Base-by-base conservation (phyloP, 2,113 vertebrate species). In the Scatophagus argus region DNA sequence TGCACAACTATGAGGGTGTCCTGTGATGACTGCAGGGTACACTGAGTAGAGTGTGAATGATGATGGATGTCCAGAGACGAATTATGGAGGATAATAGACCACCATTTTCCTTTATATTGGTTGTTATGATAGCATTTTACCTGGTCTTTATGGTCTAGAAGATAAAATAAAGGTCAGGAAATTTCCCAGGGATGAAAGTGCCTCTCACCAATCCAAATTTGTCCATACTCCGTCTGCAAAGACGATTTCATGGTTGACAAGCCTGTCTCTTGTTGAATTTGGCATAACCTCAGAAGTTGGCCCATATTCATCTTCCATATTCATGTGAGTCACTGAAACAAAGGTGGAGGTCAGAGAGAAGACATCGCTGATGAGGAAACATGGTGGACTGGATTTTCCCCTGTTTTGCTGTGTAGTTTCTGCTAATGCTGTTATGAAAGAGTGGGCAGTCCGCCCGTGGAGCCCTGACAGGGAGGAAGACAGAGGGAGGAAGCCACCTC, bases 111-210 rank as follows among this genome's bases (percentile, higher is more conserved):
- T 86, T 84, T 82, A 88, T 74, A 82, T 79, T 52, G 68, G 75
- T 87, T 91, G 80, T 90, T 91, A 88, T 89, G 80, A 89, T 92
- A 89, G 74, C 82, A 60, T 90, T 88, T 65, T 77, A 84, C 89
- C 86, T 86, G 82, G 85, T 92, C 75, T 92, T 92, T 89, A 92
- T 79, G 70, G 86, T 76, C 80, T 73, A 27, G 54, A 76, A 91
- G 85, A 90, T 93, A 88, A 91, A 93, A 88, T 84, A 89, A 90
- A 91, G 91, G 88, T 93, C 89, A 88, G 64, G 62, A 81, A 89
- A 90, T 89, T 90, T 92, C 74, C 78, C 77, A 81, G 73, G 83
- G 87, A 91, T 91, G 69, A 92, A 91, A 87, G 83, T 51, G 58
- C 67, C 81, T 84, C 70, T 70, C 73, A 88, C 84, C 85, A 82